These are phyloP conservation scores for Trachymyrmex septentrionalis DNA, from an alignment of 1,140 invertebrate species.

Conservation along the genomic window DNA sequence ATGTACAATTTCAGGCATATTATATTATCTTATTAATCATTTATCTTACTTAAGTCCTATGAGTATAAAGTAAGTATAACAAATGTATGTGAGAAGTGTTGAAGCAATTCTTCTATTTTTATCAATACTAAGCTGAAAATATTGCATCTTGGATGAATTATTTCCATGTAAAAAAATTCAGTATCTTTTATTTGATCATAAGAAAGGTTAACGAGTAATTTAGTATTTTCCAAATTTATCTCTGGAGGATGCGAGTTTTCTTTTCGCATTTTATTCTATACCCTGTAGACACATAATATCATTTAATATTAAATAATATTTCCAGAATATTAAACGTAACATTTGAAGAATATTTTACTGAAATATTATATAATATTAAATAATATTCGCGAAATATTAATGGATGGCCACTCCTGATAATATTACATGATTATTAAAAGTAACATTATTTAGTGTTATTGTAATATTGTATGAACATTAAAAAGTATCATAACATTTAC, in stretches of 20 bases:
- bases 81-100: background rate
- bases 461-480: no score
- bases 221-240: background rate
- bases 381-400: no score
- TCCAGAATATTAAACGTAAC: no score
- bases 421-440: no score
- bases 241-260: background rate
- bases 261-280: background rate
- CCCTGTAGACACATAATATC: background rate
- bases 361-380: no score
- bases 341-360: no score
- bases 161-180: background rate
- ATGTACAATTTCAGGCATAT: slow-evolving; percentile 64
- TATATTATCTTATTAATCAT: background rate
- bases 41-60: background rate
- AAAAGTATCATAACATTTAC: no score
- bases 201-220: background rate
- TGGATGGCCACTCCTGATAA: no score
- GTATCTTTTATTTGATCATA: background rate
- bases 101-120: background rate
- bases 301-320: no score
- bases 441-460: no score
- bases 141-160: background rate
- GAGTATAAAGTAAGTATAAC: background rate
- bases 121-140: background rate